Evolutionary conservation across 1,140 invertebrate genomes (phyloP), one percentile per base, ranked within the genome.

Genomic region (Eumeta japonica): DNA sequence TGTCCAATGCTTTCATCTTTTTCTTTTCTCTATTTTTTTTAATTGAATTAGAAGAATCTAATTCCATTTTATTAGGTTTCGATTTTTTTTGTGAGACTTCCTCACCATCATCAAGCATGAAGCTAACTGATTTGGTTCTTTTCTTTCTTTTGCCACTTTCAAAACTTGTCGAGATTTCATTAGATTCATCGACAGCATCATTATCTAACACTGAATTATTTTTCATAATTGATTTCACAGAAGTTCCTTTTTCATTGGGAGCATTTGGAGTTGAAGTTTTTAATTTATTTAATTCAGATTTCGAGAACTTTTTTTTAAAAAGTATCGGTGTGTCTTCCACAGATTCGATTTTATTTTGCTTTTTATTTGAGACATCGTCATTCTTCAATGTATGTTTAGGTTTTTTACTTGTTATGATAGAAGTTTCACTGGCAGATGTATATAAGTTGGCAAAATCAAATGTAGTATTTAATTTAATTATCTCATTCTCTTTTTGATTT

Each of bases 61-160:
- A n/a, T n/a, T n/a, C n/a, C n/a, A n/a, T n/a, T n/a, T 54, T 44
- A 19, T 62, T 48, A 30, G 66, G 61, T 32, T 67, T 67, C 1
- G 55, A 52, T 44, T 60, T 65, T 35, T 67, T 71, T 9, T 52
- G 35, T 10, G 45, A 46, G 4, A 60, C 44, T 14, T 52, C 55
- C 39, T 64, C 58, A 46, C 35, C 45, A 3, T 68, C 67, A 16
- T 68, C 64, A 3, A 72, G 41, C 55, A 67, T 57, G 30, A 72
- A 68, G 40, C 67, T 72, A 4, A 68, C 62, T 7, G 64, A 72
- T 38, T 72, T 72, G 35, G 62, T 65, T 24, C 67, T 55, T 41
- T 72, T 72, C 39, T 68, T 68, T 1, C 57, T 40, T 39, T 65
- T 70, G 9, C 13, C 41, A 9, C 17, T 45, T 15, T 46, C 15